Evolutionary conservation across 1,140 invertebrate species (phyloP).

Genomic region (Harlomillsia oculata): DNA sequence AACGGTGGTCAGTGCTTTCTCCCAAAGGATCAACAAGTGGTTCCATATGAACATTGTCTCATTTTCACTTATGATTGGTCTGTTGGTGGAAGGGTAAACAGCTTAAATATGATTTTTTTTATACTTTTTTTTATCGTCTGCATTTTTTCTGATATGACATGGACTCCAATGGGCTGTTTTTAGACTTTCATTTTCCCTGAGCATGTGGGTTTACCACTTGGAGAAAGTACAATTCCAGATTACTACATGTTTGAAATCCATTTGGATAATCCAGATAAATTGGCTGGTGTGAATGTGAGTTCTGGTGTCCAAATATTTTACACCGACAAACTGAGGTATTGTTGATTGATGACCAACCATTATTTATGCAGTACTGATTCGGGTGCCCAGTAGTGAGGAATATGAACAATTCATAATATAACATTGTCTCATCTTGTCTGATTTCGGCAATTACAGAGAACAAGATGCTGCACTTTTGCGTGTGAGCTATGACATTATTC

Average conservation of each 20-base stretch:
- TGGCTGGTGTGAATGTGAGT: neutral
- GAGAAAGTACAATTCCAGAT: neutral
- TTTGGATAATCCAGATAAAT: conserved; percentile 16
- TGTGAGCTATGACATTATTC: neutral
- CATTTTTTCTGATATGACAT: neutral
- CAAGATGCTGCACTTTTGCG: no score
- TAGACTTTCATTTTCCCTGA: conserved; percentile 3
- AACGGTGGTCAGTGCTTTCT: conserved; percentile 11
- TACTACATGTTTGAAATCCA: conserved; percentile 21
- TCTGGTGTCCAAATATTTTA: conserved; percentile 2
- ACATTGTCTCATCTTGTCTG: no score
- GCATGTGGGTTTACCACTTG: conserved; percentile 12
- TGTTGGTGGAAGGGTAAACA: neutral
- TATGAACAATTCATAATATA: no score
- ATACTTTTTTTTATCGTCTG: neutral
- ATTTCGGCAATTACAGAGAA: no score
- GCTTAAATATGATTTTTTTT: no score
- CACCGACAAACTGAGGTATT: conserved; percentile 5
- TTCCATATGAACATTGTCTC: conserved; percentile 3
- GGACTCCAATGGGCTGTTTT: neutral
- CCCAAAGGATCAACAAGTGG: neutral
- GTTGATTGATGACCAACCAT: no score
- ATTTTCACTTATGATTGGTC: conserved; percentile 4
- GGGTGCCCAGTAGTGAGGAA: no score
- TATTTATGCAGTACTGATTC: no score